Base-by-base conservation (phyloP, 2,797 vertebrate genomes). In the Falco concolor region DNA sequence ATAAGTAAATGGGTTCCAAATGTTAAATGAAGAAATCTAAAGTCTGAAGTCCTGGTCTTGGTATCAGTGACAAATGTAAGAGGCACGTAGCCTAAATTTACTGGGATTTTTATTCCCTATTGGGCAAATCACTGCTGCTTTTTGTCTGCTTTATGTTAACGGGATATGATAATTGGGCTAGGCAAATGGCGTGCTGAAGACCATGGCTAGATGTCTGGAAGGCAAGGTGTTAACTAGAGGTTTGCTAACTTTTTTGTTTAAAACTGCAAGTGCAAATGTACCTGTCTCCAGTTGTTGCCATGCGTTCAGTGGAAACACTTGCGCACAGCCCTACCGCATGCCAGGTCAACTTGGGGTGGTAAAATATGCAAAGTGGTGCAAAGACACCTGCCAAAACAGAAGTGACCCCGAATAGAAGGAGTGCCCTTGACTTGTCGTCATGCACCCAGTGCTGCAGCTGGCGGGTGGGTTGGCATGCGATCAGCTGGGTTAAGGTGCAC, bases 391-490 rank as follows among this genome's bases (percentile, higher is more conserved):
- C 16, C 50, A 64, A 73, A 50, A 0, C 19, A 32, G 32, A 47
- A 44, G 34, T 8, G 40, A 32, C n/a, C 28, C 22, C 1, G 2
- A 22, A n/a, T 34, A 24, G 76, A 53, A 47, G 32, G 12, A 47
- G 2, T 5, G 25, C 25, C 52, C 47, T 76, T 80, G 36, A 22
- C 14, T 76, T 88, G 50, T 10, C 14, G 1, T 59, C 9, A 2
- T 21, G n/a, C 32, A 20, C 38, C 38, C 16, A 10, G 63, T 9
- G 63, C 34, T 53, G 54, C 34, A 53, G 67, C 24, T 25, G 57
- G 12, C 25, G 38, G 27, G 6, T 30, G 44, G 30, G 13, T 10
- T 34, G 40, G 59, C 30, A 15, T 0, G 6, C 0, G 3, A n/a
- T 45, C 38, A n/a, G 23, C 36, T 0, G 21, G 44, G 28, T 77